Base-by-base conservation (phyloP, 2,888 invertebrate genomes). In the Seira musarum region DNA sequence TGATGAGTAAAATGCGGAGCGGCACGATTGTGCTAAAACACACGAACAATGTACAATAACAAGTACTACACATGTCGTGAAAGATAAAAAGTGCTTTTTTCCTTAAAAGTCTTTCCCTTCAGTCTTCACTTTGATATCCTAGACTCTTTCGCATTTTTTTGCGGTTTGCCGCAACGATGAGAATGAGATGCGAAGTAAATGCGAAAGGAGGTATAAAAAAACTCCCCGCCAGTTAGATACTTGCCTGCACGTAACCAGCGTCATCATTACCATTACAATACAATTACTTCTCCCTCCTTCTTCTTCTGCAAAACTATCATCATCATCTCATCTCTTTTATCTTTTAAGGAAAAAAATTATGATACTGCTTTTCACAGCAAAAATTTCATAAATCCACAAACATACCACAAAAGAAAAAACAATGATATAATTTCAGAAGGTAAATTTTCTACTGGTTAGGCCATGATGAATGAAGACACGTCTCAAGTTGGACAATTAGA, bases 141-240 rank as follows among this genome's bases (percentile, higher is more conserved):
- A 81, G n/a, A n/a, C n/a, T n/a, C n/a, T n/a, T n/a, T n/a, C n/a
- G n/a, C n/a, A n/a, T n/a, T n/a, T n/a, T 81, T 81, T 81, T 81
- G 81, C 76, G 76, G 76, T 77, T 72, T 66, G 77, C 81, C 81
- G 81, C 81, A 81, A n/a, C n/a, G n/a, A n/a, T n/a, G n/a, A n/a
- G n/a, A n/a, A n/a, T n/a, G n/a, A n/a, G n/a, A n/a, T n/a, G n/a
- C n/a, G n/a, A 66, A 75, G 76, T 72, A 81, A 76, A 81, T 35
- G 22, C 66, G 61, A 72, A 70, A 67, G 67, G 66, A 77, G 68
- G 67, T 68, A 73, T 66, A 21, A 67, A 70, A 60, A 57, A 70
- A 60, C 60, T 30, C 70, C 71, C 35, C 69, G 57, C 19, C n/a
- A 5, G 57, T 24, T 22, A 13, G 15, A 49, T 60, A 72, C 72